phyloP scores from a whole-genome alignment of 1,140 invertebrate genomes.

The Diorhabda carinulata region DNA sequence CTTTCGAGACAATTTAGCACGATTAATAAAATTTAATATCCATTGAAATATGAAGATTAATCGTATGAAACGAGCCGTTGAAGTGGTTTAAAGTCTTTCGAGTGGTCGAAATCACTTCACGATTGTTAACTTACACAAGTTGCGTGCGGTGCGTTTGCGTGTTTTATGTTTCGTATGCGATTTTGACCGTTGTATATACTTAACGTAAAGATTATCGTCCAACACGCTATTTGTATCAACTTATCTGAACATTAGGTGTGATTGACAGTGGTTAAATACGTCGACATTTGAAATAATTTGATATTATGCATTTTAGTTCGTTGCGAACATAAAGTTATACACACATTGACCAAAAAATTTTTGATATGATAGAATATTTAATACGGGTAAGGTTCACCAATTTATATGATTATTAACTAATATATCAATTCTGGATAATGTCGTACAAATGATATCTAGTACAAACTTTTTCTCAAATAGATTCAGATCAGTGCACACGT shows the following conservation, averaged over 20 bases:
- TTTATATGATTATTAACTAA: too few species aligned
- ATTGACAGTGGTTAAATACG: slow-evolving; percentile 35
- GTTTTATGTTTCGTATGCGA: slow-evolving; percentile 23
- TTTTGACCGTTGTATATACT: slow-evolving; percentile 22
- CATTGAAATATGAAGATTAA: slow-evolving; percentile 14
- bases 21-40: slow-evolving; percentile 12
- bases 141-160: slow-evolving; percentile 34
- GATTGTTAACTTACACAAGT: slow-evolving; percentile 34
- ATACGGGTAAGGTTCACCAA: too few species aligned
- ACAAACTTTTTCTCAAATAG: too few species aligned
- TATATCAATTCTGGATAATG: too few species aligned
- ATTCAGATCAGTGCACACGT: too few species aligned
- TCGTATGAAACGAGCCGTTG: slow-evolving; percentile 2
- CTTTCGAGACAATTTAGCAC: too few species aligned
- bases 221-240: slow-evolving; percentile 32
- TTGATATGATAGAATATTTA: too few species aligned
- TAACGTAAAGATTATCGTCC: slow-evolving; percentile 16
- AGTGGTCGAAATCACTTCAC: slow-evolving; percentile 15
- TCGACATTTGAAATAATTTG: slow-evolving; percentile 26
- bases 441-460: too few species aligned
- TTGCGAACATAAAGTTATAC: too few species aligned
- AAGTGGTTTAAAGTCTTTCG: slow-evolving; percentile 15
- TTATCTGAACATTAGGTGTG: slow-evolving; percentile 28
- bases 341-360: too few species aligned
- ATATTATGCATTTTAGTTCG: slow-evolving; percentile 11